Base-by-base conservation (phyloP, 2,113 vertebrate species). In the Maccullochella peelii region DNA sequence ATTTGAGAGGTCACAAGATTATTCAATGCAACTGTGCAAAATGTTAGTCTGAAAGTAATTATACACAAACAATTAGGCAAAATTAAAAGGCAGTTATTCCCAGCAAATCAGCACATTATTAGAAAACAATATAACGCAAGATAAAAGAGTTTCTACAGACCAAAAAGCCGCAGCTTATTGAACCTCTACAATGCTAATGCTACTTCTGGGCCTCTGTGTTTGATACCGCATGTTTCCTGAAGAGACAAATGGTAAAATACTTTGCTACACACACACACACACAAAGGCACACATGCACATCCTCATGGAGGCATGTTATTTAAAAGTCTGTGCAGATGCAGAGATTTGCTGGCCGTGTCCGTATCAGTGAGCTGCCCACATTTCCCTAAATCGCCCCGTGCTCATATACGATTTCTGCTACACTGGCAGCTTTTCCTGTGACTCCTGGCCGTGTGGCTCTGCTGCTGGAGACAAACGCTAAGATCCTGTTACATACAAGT, bases 361-460 rank as follows among this genome's bases (percentile, higher is more conserved):
- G 8, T 74, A 2, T 71, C 65, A 72, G 8, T 8, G 21, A 84
- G 61, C 71, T 21, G 52, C 67, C 25, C 57, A 54, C 74, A 23
- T 59, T 72, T 40, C 30, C 16, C 78, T 70, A 27, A 61, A 30
- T 6, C 4, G 6, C 40, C 50, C 0, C 63, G n/a, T 23, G 69
- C 85, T 71, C 71, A 12, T 27, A 40, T 83, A 40, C 65, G 59
- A 38, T 87, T 85, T 88, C 82, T 71, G 85, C 89, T n/a, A 3
- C 57, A 2, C 49, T 47, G 27, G 70, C 84, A 87, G 36, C 63
- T 88, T 57, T 23, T 67, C 59, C 77, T 65, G 57, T 62, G 50
- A n/a, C 27, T 62, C 49, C 66, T 73, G 84, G 72, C 58, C 0
- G 6, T 2, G 20, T 2, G 20, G 58, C 49, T 63, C 50, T 21